Conservation (phyloP, 2,113 vertebrate species). For the Cygnus atratus region DNA sequence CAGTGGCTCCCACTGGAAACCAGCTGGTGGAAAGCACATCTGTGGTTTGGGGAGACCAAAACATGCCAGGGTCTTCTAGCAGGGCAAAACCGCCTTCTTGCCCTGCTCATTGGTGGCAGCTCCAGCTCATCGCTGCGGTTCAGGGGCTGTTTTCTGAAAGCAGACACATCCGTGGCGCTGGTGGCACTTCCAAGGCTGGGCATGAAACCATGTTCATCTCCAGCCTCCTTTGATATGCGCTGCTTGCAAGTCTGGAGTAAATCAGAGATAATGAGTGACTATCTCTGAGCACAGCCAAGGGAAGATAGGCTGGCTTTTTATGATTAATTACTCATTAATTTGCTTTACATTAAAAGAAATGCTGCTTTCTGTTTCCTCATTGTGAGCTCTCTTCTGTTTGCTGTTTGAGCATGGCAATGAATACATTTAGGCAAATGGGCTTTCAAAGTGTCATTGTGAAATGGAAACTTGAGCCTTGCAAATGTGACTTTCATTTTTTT, state of each 20-base stretch:
- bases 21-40: background rate
- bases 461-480: background rate
- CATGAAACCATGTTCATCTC: background rate
- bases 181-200: background rate
- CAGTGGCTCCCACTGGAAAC: background rate
- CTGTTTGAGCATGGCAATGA: constrained; percentile 11
- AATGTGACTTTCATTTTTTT: constrained; percentile 27
- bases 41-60: background rate
- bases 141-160: background rate
- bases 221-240: background rate
- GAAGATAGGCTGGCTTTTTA: background rate
- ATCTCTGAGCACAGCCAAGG: background rate
- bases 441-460: constrained; percentile 40
- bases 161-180: background rate
- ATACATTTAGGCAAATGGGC: background rate
- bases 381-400: background rate
- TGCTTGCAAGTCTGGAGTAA: background rate
- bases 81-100: background rate
- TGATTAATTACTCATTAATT: constrained; percentile 49
- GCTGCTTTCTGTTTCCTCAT: background rate
- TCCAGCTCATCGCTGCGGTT: background rate
- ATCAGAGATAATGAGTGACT: fast-evolving
- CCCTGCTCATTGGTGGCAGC: fast-evolving
- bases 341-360: constrained; percentile 25
- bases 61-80: background rate